phyloP scores from a whole-genome alignment of 2,888 invertebrate species.

The Hydroisotoma schaefferi region DNA sequence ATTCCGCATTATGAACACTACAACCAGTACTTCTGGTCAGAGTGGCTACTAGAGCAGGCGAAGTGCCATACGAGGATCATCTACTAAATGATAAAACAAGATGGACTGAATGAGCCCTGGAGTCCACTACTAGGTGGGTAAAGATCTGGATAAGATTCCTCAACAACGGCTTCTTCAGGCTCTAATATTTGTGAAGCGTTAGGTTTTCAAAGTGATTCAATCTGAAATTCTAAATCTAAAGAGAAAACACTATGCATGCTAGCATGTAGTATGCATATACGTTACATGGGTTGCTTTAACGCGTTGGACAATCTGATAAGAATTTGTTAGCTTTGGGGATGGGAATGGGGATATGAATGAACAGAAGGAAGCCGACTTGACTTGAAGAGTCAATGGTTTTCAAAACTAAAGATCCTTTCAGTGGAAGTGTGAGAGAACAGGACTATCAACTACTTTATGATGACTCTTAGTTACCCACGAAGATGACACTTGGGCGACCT shows the following conservation, averaged over 20 bases:
- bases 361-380: constrained; percentile 7
- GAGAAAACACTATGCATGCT: neutral
- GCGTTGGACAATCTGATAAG: too few species aligned
- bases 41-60: neutral
- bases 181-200: too few species aligned
- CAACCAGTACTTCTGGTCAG: constrained; percentile 5
- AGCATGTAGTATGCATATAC: neutral
- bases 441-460: too few species aligned
- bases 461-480: constrained; percentile 40
- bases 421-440: constrained; percentile 28
- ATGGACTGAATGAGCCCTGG: constrained; percentile 9
- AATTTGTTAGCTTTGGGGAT: too few species aligned
- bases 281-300: neutral
- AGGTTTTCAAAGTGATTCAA: neutral
- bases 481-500: constrained; percentile 33
- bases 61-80: constrained; percentile 5
- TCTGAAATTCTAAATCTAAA: neutral
- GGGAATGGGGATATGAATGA: neutral
- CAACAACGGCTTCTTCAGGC: too few species aligned
- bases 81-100: neutral
- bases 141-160: neutral
- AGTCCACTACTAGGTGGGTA: neutral
- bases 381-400: constrained; percentile 9
- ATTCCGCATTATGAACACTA: too few species aligned
- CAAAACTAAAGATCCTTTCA: constrained; percentile 1